Base-by-base conservation (phyloP, 2,113 vertebrate species). In the Colinus virginianus region DNA sequence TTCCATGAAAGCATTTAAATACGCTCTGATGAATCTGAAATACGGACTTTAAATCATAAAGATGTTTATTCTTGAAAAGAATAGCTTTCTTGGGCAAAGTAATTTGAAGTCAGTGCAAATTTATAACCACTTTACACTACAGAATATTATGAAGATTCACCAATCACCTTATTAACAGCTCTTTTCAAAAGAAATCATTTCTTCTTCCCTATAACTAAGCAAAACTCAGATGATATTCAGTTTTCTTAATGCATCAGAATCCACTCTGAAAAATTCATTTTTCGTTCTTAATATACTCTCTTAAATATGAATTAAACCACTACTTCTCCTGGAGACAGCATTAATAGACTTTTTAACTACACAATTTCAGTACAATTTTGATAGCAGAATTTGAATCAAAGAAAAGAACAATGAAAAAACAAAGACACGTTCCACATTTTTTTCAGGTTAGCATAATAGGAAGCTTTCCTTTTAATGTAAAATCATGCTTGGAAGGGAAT, bases 1-100 rank as follows among this genome's bases (percentile, higher is more conserved):
- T 53, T 90, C 42, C 43, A 72, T 94, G n/a, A 87, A 95, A 53
- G 80, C 28, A 94, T 78, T 92, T 70, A 95, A 96, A 81, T 84
- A 26, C 87, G 72, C 34, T 79, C 16, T 5, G 3, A 87, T 5
- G 1, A 86, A 93, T 34, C 91, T 84, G 23, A 93, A 94, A 72
- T 34, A 87, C 28, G 69, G 90, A 88, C n/a, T 81, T 64, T 61
- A 88, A 93, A 76, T 90, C 19, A 78, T 78, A 80, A 69, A 94
- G 80, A 81, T 25, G 69, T 34, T 83, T 82, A 90, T 66, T 89
- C 46, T 71, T 89, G 20, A 22, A 91, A 9, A 78, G 78, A 71
- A 82, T 61, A 68, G 12, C 83, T 20, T 70, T 84, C 93, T 94
- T 64, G 87, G 72, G 48, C 84, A 82, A 49, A 34, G 36, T 72